A percentile compares a stretch with the other conserved stretches of the same genome.
Evolutionary conservation across 2,797 vertebrate genomes (phyloP).

Genomic region (Characodon lateralis): DNA sequence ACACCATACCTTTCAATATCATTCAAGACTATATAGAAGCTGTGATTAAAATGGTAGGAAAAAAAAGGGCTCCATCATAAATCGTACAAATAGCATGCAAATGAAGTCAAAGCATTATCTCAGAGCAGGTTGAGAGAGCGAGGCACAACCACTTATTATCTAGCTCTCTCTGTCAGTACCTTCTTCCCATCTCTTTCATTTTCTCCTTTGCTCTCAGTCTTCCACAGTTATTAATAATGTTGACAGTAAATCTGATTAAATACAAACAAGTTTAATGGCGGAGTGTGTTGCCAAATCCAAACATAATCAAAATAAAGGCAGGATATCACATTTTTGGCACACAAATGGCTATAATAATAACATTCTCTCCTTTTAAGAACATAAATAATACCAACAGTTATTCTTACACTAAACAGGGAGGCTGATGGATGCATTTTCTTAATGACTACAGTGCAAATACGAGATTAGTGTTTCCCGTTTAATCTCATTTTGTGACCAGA

Average conservation of each 20-base stretch:
- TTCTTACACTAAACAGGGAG: neutral
- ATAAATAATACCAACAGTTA: slow-evolving; percentile 7
- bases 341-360: slow-evolving; percentile 10
- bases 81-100: slow-evolving; percentile 3
- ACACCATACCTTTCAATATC: neutral
- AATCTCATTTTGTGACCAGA: neutral
- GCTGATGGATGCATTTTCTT: neutral
- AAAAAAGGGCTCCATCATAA: slow-evolving; percentile 1
- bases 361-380: slow-evolving; percentile 1
- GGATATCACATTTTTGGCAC: neutral
- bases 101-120: slow-evolving; percentile 33
- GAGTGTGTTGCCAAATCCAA: slow-evolving; percentile 35
- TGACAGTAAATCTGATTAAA: slow-evolving; percentile 74
- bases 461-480: neutral
- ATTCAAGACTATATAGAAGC: neutral
- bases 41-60: neutral
- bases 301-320: slow-evolving; percentile 24
- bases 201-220: slow-evolving; percentile 57
- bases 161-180: slow-evolving; percentile 68
- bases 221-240: slow-evolving; percentile 73
- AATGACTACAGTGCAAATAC: neutral
- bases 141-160: slow-evolving; percentile 68
- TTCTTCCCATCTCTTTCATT: slow-evolving; percentile 47
- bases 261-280: slow-evolving; percentile 48
- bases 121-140: slow-evolving; percentile 17